phyloP scores from a whole-genome alignment of 2,797 vertebrate species.

The Parauchenoglanis punctatus region DNA sequence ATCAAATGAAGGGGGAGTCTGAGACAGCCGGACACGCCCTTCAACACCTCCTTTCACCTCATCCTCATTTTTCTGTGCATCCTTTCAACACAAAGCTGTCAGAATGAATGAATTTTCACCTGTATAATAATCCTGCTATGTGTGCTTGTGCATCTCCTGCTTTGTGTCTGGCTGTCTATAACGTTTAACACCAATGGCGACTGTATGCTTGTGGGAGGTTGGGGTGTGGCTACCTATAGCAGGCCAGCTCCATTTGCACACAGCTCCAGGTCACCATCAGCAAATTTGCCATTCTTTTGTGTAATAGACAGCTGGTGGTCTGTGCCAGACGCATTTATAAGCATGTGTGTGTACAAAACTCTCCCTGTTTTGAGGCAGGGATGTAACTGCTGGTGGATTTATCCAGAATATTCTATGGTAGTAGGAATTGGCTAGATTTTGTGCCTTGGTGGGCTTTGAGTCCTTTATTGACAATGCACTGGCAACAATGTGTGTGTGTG shows the following conservation, averaged over 20 bases:
- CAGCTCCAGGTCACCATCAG: not conserved
- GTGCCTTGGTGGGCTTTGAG: conserved; percentile 21
- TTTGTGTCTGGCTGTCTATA: conserved; percentile 43
- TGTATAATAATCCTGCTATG: conserved; percentile 62
- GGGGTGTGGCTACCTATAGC: conserved; percentile 59
- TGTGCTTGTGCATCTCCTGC: not conserved
- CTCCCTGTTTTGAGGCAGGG: not conserved
- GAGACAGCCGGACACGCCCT: conserved; percentile 51
- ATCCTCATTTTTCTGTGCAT: conserved; percentile 17
- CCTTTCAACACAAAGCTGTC: conserved; percentile 8
- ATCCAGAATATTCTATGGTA: conserved; percentile 38
- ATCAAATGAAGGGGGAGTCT: conserved; percentile 6
- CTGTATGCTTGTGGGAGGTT: conserved; percentile 15
- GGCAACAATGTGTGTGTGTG: not conserved
- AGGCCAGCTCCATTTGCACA: conserved; percentile 5
- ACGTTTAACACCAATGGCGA: conserved; percentile 32
- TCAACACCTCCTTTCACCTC: conserved; percentile 13
- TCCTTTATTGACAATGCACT: conserved; percentile 12
- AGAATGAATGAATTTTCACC: not conserved
- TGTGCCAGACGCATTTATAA: not conserved
- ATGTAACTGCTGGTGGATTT: not conserved
- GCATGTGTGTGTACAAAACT: not conserved
- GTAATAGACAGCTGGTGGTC: not conserved
- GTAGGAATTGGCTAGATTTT: conserved; percentile 2
- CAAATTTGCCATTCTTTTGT: conserved; percentile 22